A percentile compares a stretch with the other conserved stretches of the same genome.
These are phyloP conservation scores for Drosophila triauraria DNA, from an alignment of 1,140 invertebrate species.

Conservation along the genomic window DNA sequence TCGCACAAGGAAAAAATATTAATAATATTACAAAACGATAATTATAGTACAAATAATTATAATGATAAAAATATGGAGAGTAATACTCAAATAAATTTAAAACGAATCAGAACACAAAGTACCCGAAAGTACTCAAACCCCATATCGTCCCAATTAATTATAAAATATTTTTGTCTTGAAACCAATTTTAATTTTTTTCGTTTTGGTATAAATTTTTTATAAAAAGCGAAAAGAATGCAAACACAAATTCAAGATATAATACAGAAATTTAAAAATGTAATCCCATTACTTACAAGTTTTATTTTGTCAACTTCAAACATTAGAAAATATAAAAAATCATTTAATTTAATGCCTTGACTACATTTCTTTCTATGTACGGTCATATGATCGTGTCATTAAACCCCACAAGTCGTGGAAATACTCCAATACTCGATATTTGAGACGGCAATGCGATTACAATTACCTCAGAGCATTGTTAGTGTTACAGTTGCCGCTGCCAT, in stretches of 20 bases:
- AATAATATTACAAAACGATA: too few relatives aligned
- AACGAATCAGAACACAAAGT: too few relatives aligned
- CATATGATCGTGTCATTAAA: conserved; percentile 70
- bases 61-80: too few relatives aligned
- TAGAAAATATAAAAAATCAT: neutral
- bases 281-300: too few relatives aligned
- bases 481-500: conserved; percentile 22
- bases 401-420: conserved; percentile 42
- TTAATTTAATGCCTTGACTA: neutral
- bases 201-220: too few relatives aligned
- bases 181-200: too few relatives aligned
- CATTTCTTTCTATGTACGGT: conserved; percentile 14
- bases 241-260: neutral
- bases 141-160: too few relatives aligned
- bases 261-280: neutral
- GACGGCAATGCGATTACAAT: conserved; percentile 54
- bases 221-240: neutral
- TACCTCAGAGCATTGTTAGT: conserved; percentile 44
- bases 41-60: too few relatives aligned
- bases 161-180: too few relatives aligned
- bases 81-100: too few relatives aligned
- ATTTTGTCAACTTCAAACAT: too few relatives aligned
- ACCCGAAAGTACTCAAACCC: too few relatives aligned
- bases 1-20: neutral
- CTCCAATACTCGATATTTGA: conserved; percentile 54